Evolutionary conservation across 2,888 invertebrate genomes (phyloP).

Genomic region (Calameuta pallipes): DNA sequence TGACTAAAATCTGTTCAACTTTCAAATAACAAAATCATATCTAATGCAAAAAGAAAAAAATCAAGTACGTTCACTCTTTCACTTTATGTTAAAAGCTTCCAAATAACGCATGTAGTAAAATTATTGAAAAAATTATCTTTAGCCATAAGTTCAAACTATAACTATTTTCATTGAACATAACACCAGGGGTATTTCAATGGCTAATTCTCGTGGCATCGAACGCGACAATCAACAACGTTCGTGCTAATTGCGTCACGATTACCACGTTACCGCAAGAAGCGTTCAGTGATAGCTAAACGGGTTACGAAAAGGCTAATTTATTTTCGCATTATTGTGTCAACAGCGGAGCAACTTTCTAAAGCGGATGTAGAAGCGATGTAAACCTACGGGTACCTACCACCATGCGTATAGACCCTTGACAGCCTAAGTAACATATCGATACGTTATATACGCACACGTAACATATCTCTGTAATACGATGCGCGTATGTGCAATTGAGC

Average conservation of each 20-base stretch:
- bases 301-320: not conserved
- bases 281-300: not conserved
- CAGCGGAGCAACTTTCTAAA: not conserved
- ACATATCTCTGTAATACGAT: not conserved
- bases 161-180: not conserved
- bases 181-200: not conserved
- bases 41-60: no score
- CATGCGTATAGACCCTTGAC: not conserved
- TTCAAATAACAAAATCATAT: no score
- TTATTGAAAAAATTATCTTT: not conserved
- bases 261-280: not conserved
- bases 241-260: not conserved
- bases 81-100: no score
- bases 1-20: no score
- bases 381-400: not conserved
- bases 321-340: conserved; percentile 1
- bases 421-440: not conserved
- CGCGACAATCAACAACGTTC: not conserved
- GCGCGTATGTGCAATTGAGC: not conserved
- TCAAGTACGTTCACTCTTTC: no score
- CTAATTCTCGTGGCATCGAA: not conserved
- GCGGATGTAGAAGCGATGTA: conserved; percentile 1
- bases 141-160: not conserved
- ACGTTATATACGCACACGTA: not conserved
- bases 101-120: no score